phyloP scores from a whole-genome alignment of 1,140 invertebrate genomes.

The Drosophila miranda region DNA sequence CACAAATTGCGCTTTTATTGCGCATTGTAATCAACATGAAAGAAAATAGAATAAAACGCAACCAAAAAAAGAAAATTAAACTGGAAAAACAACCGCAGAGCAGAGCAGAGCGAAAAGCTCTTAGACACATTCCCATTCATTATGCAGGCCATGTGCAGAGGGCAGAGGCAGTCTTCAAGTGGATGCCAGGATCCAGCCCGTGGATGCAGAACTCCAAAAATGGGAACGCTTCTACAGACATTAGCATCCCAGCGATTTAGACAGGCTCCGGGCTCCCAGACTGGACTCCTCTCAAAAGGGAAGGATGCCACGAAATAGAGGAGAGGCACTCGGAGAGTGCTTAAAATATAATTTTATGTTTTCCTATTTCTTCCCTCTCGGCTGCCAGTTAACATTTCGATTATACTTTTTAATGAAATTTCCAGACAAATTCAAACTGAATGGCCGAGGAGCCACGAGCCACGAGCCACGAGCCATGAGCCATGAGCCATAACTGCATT shows the following conservation, averaged over 20 bases:
- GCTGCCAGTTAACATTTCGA: constrained; percentile 62
- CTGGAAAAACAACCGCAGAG: constrained; percentile 39
- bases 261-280: constrained; percentile 19
- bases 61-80: constrained; percentile 56
- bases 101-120: constrained; percentile 18
- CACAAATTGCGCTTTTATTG: constrained; percentile 72
- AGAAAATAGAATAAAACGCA: constrained; percentile 49
- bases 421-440: constrained; percentile 51
- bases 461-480: too few species aligned
- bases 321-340: constrained; percentile 33
- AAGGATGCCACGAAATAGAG: not conserved
- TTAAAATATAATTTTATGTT: constrained; percentile 60
- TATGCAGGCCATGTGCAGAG: constrained; percentile 74
- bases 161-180: constrained; percentile 61
- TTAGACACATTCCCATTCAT: constrained; percentile 64
- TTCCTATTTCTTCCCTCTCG: constrained; percentile 19
- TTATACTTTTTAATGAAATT: constrained; percentile 79
- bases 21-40: constrained; percentile 57
- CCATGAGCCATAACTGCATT: constrained; percentile 62
- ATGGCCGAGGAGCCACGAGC: constrained; percentile 24
- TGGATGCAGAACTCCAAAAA: constrained; percentile 27
- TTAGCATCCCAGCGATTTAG: constrained; percentile 64
- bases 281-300: not conserved
- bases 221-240: constrained; percentile 42
- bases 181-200: constrained; percentile 31